Evolutionary conservation across 2,113 vertebrate genomes (phyloP), one percentile per base, ranked within the genome.

Genomic region (Catharus fuscescens): DNA sequence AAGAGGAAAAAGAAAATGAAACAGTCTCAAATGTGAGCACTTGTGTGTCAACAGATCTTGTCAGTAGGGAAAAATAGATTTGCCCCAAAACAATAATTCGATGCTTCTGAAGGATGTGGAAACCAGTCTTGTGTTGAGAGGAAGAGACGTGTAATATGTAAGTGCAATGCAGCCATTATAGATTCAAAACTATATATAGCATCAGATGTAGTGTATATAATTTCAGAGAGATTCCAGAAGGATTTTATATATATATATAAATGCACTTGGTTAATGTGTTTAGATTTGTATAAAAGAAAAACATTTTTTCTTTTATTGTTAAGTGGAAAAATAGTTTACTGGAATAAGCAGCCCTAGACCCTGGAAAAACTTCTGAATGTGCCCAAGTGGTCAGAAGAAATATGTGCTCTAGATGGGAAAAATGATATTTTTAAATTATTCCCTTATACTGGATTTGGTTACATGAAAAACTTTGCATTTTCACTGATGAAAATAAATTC

Each of bases 41-140:
- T 88, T 83, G 29, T 70, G 24, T 91, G 78, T 93, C 74, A 93
- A 92, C 53, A 92, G 90, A 56, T 92, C 85, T 86, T 91, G 86
- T 81, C 69, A 71, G 38, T 82, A 74, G 90, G 66, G 10, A 93
- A 90, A 96, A 93, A 50, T 5, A 85, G 24, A 84, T 92, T 93
- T 93, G 20, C 10, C 86, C n/a, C 34, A 38, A 72, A 84, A 70
- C 60, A 77, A 78, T 61, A 38, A 71, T 77, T 93, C 65, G 32
- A 67, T 81, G 48, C 15, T 94, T 92, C 18, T 80, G 84, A 65
- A 92, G 29, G 52, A 86, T 31, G 11, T 77, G 40, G 89, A 95
- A 93, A 64, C 29, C 1, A 28, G 34, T 45, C 31, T 77, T 78
- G 52, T 61, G n/a, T 26, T 52, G 69, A 80, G 71, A 92, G 69